These are phyloP conservation scores for Caerostris extrusa DNA, from an alignment of 1,140 invertebrate species.

Conservation along the genomic window DNA sequence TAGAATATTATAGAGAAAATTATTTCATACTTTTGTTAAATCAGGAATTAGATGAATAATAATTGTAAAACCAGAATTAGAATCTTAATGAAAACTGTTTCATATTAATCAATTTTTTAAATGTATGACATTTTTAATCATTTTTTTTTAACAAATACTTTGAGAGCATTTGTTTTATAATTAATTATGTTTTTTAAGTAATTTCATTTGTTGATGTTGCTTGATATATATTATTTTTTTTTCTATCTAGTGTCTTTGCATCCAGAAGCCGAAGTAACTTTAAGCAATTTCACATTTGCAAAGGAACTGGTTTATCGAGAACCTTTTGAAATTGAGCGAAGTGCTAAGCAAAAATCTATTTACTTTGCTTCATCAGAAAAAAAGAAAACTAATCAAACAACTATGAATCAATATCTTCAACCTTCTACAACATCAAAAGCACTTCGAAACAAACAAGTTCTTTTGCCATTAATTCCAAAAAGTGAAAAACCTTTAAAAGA, in stretches of 20 bases:
- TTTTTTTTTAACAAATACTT: neutral
- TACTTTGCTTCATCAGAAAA: neutral
- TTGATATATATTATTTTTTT: neutral
- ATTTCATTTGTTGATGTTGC: neutral
- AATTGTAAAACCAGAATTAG: no score
- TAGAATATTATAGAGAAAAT: no score
- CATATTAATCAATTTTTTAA: no score
- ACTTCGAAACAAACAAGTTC: neutral
- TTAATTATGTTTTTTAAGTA: neutral
- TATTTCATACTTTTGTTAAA: no score
- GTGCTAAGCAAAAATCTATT: slow-evolving; percentile 55
- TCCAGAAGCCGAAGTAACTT: neutral
- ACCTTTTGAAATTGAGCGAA: slow-evolving; percentile 70
- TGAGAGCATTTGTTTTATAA: neutral
- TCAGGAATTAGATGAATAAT: no score
- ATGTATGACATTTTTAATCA: no score
- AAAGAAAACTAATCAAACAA: slow-evolving; percentile 11
- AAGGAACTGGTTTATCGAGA: slow-evolving; percentile 61
- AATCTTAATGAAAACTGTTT: no score
- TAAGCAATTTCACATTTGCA: slow-evolving; percentile 64
- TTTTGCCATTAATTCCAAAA: neutral
- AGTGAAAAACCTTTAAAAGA: neutral
- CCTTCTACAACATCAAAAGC: slow-evolving; percentile 12
- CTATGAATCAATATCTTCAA: neutral
- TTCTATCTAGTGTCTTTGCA: slow-evolving; percentile 56